A percentile compares a stretch with the other conserved stretches of the same genome.
phyloP scores from a whole-genome alignment of 2,888 invertebrate species.

The Drosophila kuntzei region DNA sequence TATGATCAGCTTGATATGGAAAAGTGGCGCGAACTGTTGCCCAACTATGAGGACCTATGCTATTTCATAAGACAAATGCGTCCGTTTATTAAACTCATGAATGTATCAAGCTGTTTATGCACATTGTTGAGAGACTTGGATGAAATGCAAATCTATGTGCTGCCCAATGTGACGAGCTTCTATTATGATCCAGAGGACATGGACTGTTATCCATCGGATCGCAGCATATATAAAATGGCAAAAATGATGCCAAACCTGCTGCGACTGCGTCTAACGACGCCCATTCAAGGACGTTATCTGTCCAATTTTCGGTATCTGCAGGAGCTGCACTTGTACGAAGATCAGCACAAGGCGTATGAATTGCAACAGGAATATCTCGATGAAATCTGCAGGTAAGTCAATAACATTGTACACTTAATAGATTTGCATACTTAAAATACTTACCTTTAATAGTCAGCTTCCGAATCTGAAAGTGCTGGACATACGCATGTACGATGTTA shows the following conservation, averaged over 20 bases:
- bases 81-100: constrained; percentile 58
- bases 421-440: background rate
- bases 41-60: constrained; percentile 67
- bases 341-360: constrained; percentile 75
- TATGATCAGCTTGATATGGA: constrained; percentile 72
- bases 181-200: constrained; percentile 69
- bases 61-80: constrained; percentile 71
- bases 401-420: background rate
- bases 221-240: constrained; percentile 63
- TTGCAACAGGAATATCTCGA: constrained; percentile 72
- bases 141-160: constrained; percentile 61
- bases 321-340: constrained; percentile 77
- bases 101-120: constrained; percentile 68
- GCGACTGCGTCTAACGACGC: constrained; percentile 69
- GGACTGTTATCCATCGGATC: constrained; percentile 75
- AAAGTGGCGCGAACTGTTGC: constrained; percentile 68
- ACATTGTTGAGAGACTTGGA: constrained; percentile 73
- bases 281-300: constrained; percentile 73
- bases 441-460: constrained; percentile 46
- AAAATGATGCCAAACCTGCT: constrained; percentile 74
- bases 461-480: constrained; percentile 70
- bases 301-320: constrained; percentile 70
- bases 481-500: constrained; percentile 72
- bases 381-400: constrained; percentile 68
- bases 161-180: constrained; percentile 70